phyloP scores from a whole-genome alignment of 2,888 invertebrate genomes.

The Carcina quercana region DNA sequence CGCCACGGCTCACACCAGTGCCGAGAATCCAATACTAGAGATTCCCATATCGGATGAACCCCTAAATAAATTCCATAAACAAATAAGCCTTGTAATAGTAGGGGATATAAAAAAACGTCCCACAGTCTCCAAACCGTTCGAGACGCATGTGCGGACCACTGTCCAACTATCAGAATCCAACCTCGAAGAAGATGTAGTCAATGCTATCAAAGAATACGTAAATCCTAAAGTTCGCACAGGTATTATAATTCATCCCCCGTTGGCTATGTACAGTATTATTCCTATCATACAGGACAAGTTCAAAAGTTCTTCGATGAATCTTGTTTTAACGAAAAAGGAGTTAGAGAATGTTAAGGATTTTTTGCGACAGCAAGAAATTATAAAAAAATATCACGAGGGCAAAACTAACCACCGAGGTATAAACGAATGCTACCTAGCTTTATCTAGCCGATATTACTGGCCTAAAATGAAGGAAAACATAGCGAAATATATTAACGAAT shows the following conservation, averaged over 20 bases:
- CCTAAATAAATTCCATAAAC: constrained; percentile 9
- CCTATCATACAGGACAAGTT: constrained; percentile 1
- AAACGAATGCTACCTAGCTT: neutral
- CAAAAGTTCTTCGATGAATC: constrained; percentile 1
- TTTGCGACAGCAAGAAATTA: constrained; percentile 1
- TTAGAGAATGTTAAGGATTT: constrained; percentile 13
- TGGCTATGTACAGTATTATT: constrained; percentile 7
- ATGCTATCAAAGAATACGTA: constrained; percentile 13
- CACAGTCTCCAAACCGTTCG: constrained; percentile 10
- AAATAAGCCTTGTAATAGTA: constrained; percentile 10
- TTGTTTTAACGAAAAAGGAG: constrained; percentile 3
- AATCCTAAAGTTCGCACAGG: constrained; percentile 10
- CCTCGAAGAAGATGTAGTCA: constrained; percentile 10
- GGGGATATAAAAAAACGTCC: constrained; percentile 7
- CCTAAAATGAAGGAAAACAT: constrained; percentile 12
- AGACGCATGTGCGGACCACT: constrained; percentile 5
- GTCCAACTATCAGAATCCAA: constrained; percentile 10
- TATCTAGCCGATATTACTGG: constrained; percentile 9
- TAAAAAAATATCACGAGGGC: constrained; percentile 14
- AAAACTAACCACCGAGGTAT: constrained; percentile 9
- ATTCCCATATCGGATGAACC: constrained; percentile 8
- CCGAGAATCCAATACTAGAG: constrained; percentile 3
- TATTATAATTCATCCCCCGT: constrained; percentile 6
- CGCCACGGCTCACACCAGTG: neutral
- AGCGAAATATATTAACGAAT: constrained; percentile 9